Evolutionary conservation across 2,888 invertebrate genomes (phyloP).

Genomic region (Julus scanicus): DNA sequence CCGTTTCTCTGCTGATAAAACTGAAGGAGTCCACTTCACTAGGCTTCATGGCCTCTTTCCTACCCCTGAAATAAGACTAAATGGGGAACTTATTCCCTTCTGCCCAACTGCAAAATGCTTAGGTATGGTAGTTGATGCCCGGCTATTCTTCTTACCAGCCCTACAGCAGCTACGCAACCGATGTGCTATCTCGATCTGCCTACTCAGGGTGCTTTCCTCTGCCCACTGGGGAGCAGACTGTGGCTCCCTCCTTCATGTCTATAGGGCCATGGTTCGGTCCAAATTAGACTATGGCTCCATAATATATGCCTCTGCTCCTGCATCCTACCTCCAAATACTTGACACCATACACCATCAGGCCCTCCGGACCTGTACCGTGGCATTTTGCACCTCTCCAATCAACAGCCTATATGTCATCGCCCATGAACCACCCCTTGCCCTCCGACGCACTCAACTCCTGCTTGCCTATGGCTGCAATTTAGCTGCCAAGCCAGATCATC

Average conservation of each 20-base stretch:
- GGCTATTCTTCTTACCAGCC: not conserved
- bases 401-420: not conserved
- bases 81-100: not conserved
- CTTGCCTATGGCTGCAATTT: not conserved
- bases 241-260: not conserved
- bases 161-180: not conserved
- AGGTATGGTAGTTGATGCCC: not conserved
- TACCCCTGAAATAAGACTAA: not conserved
- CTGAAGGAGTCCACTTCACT: slow-evolving; percentile 17
- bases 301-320: not conserved
- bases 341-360: not conserved
- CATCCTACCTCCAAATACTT: not conserved
- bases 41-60: not conserved
- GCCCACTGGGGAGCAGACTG: not conserved
- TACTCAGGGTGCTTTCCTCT: not conserved
- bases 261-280: not conserved
- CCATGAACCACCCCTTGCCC: not conserved
- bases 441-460: not conserved
- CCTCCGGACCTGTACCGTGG: not conserved
- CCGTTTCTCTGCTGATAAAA: not conserved
- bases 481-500: not conserved
- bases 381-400: not conserved
- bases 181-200: not conserved
- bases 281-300: not conserved
- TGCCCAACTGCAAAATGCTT: not conserved